Evolutionary conservation across 2,113 vertebrate genomes (phyloP), one percentile per base, ranked within the genome.

Genomic region (Hassar affinis): DNA sequence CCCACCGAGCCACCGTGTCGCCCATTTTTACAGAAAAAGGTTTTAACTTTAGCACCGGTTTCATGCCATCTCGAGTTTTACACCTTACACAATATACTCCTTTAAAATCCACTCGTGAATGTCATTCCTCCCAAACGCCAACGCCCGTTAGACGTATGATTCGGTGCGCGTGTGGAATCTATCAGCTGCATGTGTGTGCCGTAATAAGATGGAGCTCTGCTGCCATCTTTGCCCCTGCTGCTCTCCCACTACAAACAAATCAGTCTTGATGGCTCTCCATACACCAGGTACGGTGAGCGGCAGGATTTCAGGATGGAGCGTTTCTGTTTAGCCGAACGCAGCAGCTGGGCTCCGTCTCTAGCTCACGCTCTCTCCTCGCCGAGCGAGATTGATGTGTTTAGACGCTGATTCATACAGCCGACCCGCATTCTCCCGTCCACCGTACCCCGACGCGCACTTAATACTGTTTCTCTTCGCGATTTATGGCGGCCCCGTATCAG

Each of bases 401-500:
- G 88, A 91, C 88, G 85, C 86, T 86, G 88, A 93, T 91, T 92
- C 85, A 90, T 89, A 89, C 86, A 89, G 90, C 87, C 79, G 77
- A 90, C 74, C 45, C 59, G 88, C 90, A 86, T 89, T 72, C 89
- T 47, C 88, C 51, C 30, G 87, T 76, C 74, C 51, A 38, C 74
- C 52, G 56, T 90, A 91, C 90, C 90, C 38, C 47, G 82, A 89
- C 82, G 75, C 89, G 90, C 83, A 86, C 87, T 89, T 93, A 91
- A 93, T 93, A 92, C 89, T 79, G 87, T 91, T 92, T 91, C 89
- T 91, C 90, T 86, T 90, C 85, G 87, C 81, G 90, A 90, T 92
- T 90, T 90, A 91, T 88, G 61, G 87, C 61, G 12, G 66, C 56
- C 51, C 76, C 4, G 84, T 81, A 86, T 27, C 69, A 68, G 80